Percentiles rank a stretch among this genome's conserved stretches.
These are phyloP conservation scores for Hymenochirus boettgeri DNA, from an alignment of 2,113 vertebrate species.

Conservation along the genomic window DNA sequence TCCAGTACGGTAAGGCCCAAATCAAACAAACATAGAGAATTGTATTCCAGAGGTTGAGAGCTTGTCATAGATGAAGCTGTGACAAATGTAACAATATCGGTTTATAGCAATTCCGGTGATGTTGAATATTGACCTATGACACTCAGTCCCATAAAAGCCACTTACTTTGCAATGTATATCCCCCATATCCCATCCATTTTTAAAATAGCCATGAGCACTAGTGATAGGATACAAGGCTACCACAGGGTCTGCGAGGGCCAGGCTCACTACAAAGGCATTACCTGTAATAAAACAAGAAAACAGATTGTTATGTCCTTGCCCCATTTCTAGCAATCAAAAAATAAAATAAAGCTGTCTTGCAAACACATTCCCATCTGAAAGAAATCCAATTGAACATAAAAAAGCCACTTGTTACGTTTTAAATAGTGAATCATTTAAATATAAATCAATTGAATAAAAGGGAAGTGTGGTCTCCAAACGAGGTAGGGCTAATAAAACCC, in stretches of 20 bases:
- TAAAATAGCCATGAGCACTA: slow-evolving; percentile 84
- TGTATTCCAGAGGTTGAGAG: slow-evolving; percentile 72
- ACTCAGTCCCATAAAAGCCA: slow-evolving; percentile 87
- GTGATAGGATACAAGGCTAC: slow-evolving; percentile 90
- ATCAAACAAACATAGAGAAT: slow-evolving; percentile 73
- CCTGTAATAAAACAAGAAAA: slow-evolving; percentile 61
- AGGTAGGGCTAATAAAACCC: no score
- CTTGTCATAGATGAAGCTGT: slow-evolving; percentile 74
- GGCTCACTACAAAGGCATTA: slow-evolving; percentile 86
- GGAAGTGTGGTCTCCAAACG: no score
- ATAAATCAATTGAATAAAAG: no score
- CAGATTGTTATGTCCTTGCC: no score
- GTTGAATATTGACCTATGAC: slow-evolving; percentile 91
- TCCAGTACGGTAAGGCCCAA: slow-evolving; percentile 74
- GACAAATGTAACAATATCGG: slow-evolving; percentile 87
- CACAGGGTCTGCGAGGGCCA: slow-evolving; percentile 84
- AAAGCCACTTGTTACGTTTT: no score
- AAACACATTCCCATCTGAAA: no score
- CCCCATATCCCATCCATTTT: slow-evolving; percentile 79
- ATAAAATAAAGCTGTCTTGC: no score
- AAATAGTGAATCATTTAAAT: no score
- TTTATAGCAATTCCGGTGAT: slow-evolving; percentile 87
- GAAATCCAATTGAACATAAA: no score
- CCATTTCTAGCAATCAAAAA: no score
- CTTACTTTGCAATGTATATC: slow-evolving; percentile 85